Evolutionary conservation across 2,797 vertebrate genomes (phyloP).

Genomic region (Neosalanx taihuensis): DNA sequence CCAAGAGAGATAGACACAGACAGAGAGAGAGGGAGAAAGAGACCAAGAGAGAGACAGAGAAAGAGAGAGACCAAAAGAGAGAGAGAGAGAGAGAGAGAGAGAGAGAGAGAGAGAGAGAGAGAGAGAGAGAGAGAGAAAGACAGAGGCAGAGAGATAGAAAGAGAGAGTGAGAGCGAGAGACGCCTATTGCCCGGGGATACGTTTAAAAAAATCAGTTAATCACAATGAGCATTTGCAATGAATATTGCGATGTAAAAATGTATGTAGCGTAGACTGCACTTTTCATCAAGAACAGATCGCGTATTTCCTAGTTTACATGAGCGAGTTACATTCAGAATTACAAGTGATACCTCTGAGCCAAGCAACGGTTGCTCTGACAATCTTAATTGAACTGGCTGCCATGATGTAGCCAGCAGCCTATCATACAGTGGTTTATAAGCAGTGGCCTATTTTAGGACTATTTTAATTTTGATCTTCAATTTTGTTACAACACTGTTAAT

Average conservation of each 20-base stretch:
- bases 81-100: constrained; percentile 40
- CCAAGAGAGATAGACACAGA: neutral
- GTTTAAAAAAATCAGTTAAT: neutral
- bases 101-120: constrained; percentile 26
- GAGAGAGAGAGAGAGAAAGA: constrained; percentile 14
- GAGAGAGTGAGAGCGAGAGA: constrained; percentile 3
- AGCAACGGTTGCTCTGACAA: neutral
- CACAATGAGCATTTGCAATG: neutral
- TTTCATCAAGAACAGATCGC: neutral
- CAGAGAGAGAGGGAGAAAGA: neutral
- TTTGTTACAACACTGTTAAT: constrained; percentile 17
- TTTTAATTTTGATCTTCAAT: neutral
- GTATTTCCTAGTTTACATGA: neutral
- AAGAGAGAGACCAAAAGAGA: constrained; percentile 25
- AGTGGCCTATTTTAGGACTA: neutral
- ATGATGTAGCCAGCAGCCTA: neutral
- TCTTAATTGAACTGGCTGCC: neutral
- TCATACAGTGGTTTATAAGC: neutral
- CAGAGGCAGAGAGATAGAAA: constrained; percentile 16
- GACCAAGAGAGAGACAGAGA: constrained; percentile 10
- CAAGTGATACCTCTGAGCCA: neutral
- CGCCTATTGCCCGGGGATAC: neutral
- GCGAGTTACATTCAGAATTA: neutral
- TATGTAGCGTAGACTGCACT: neutral
- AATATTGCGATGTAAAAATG: neutral